Conservation (phyloP, 2,113 vertebrate species). For the Ceyx cyanopectus region DNA sequence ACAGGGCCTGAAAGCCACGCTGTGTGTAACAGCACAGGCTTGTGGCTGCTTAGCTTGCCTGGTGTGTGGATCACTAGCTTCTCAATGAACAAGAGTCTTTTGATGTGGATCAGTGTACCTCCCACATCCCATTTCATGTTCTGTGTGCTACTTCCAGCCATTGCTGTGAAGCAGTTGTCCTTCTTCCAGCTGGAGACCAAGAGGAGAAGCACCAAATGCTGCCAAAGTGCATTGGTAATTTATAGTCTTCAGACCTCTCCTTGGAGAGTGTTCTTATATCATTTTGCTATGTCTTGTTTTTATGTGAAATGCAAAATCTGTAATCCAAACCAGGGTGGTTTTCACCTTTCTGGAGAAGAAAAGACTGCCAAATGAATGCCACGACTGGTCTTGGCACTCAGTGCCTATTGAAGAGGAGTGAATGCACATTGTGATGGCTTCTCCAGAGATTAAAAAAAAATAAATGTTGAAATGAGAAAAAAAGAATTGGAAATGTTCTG, state of each 20-base stretch:
- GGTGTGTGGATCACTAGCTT: not conserved
- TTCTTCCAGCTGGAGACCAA: not conserved
- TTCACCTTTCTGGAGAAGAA: not conserved
- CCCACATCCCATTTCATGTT: not conserved
- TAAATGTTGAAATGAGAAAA: not conserved
- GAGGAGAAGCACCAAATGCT: not conserved
- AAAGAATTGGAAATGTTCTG: not conserved
- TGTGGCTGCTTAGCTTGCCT: not conserved
- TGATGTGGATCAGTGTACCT: not conserved
- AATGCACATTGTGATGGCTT: not conserved
- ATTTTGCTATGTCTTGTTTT: not conserved
- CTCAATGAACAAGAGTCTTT: not conserved
- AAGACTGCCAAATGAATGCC: not conserved
- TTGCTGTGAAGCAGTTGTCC: not conserved
- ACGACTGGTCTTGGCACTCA: not conserved
- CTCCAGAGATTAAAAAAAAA: not conserved
- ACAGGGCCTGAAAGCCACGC: rapidly evolving
- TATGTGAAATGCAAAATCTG: not conserved
- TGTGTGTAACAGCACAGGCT: not conserved
- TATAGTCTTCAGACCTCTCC: not conserved
- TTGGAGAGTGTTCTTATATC: not conserved
- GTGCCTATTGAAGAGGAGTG: not conserved
- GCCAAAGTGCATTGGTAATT: not conserved
- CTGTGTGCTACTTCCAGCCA: not conserved
- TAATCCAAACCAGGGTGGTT: not conserved